These are phyloP conservation scores for Eupithecia dodoneata DNA, from an alignment of 2,888 invertebrate species.

Conservation along the genomic window DNA sequence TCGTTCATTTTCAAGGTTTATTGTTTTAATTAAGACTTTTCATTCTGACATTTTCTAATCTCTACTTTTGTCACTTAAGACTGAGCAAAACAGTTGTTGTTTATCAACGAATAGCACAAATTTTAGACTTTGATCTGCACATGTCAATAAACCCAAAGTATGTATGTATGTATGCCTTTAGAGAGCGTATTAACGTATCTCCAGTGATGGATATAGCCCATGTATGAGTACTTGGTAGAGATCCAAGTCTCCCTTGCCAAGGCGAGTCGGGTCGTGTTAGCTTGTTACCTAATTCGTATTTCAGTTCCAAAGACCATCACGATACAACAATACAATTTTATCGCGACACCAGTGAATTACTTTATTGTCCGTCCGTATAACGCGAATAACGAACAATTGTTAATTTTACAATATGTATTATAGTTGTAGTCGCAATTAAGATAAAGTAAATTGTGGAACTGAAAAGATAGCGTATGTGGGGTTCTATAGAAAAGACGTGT, in stretches of 20 bases:
- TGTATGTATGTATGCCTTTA: conserved; percentile 37
- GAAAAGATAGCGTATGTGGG: conserved; percentile 70
- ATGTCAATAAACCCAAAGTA: conserved; percentile 33
- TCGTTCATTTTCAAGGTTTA: conserved; percentile 35
- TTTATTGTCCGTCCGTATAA: conserved; percentile 58
- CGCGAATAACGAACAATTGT: conserved; percentile 57
- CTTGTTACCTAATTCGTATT: conserved; percentile 61
- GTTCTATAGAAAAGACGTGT: conserved; percentile 67
- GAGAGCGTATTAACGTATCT: conserved; percentile 21
- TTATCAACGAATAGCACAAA: not conserved
- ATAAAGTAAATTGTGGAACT: conserved; percentile 71
- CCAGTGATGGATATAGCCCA: conserved; percentile 35
- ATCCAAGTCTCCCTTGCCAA: conserved; percentile 72
- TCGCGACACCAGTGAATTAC: conserved; percentile 64
- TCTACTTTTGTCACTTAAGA: conserved; percentile 1
- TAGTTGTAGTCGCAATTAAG: conserved; percentile 66
- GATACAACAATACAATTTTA: conserved; percentile 51
- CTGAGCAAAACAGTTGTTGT: conserved; percentile 8
- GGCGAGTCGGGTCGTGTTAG: conserved; percentile 46
- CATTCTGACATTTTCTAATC: conserved; percentile 18
- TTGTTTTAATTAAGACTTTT: conserved; percentile 34
- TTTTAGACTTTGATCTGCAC: conserved; percentile 19
- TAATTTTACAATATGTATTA: conserved; percentile 62
- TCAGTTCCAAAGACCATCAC: conserved; percentile 58
- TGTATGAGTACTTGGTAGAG: conserved; percentile 58